phyloP scores from a whole-genome alignment of 2,888 invertebrate genomes.

The Cecidostiba fungosa region DNA sequence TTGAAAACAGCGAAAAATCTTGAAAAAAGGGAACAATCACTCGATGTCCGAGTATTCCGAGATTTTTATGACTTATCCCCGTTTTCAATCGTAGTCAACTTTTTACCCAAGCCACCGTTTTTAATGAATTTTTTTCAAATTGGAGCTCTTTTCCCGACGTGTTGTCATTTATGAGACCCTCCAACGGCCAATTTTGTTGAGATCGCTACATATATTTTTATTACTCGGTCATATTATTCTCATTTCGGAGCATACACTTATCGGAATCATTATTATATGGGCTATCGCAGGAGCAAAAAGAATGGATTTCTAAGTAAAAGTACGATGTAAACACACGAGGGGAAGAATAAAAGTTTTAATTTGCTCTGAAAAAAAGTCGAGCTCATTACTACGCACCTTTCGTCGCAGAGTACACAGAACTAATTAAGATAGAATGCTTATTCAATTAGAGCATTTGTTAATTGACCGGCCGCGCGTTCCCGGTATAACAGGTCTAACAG shows the following conservation, averaged over 20 bases:
- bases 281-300: background rate
- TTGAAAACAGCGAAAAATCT: too few relatives aligned
- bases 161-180: too few relatives aligned
- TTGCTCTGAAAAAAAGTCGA: background rate
- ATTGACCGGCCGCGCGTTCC: slow-evolving; percentile 45
- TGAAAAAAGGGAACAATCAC: too few relatives aligned
- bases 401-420: slow-evolving; percentile 24
- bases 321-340: background rate
- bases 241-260: background rate
- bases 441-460: slow-evolving; percentile 62
- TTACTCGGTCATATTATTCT: too few relatives aligned
- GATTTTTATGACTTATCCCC: too few relatives aligned
- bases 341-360: background rate
- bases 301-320: background rate
- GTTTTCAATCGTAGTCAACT: too few relatives aligned
- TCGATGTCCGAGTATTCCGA: too few relatives aligned
- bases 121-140: too few relatives aligned
- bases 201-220: too few relatives aligned
- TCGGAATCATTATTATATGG: background rate
- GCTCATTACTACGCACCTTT: slow-evolving; percentile 47
- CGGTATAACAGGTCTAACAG: slow-evolving; percentile 61
- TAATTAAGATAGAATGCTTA: slow-evolving; percentile 63
- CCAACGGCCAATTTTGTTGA: too few relatives aligned
- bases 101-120: too few relatives aligned
- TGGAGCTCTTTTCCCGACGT: too few relatives aligned